A percentile compares a stretch with the other conserved stretches of the same genome.
Conservation (phyloP, 2,797 vertebrate species). For the Spinus pinus region DNA sequence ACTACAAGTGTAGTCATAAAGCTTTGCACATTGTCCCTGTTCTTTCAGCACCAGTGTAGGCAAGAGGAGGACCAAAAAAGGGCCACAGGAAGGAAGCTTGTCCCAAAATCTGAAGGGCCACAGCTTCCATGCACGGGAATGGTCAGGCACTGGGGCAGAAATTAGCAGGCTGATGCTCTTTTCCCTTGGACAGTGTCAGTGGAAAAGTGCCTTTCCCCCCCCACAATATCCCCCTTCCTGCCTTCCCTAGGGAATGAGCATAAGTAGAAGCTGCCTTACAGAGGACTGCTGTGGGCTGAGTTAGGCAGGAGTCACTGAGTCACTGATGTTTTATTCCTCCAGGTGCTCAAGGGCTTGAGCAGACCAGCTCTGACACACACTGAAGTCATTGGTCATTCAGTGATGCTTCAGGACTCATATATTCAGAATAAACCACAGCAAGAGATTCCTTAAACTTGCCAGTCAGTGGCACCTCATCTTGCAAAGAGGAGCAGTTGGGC, state of each 20-base stretch:
- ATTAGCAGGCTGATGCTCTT: neutral
- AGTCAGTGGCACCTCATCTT: neutral
- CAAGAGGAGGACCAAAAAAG: neutral
- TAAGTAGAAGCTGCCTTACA: neutral
- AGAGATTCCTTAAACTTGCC: neutral
- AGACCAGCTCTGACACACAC: neutral
- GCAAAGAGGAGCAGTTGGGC: neutral
- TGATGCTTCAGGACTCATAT: neutral
- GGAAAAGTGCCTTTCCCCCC: neutral
- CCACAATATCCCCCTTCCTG: neutral
- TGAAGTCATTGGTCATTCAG: neutral
- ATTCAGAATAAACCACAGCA: neutral
- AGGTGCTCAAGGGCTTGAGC: neutral
- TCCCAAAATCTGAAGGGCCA: neutral
- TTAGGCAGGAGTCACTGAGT: neutral
- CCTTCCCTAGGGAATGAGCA: neutral
- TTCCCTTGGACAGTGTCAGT: neutral
- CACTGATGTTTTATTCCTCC: neutral
- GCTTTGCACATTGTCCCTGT: neutral
- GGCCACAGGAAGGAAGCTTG: neutral
- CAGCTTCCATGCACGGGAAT: neutral
- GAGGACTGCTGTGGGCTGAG: neutral
- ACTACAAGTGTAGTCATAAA: neutral
- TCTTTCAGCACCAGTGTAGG: neutral
- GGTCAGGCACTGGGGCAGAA: neutral